phyloP scores from a whole-genome alignment of 2,888 invertebrate species.

The Dryomyza anilis region DNA sequence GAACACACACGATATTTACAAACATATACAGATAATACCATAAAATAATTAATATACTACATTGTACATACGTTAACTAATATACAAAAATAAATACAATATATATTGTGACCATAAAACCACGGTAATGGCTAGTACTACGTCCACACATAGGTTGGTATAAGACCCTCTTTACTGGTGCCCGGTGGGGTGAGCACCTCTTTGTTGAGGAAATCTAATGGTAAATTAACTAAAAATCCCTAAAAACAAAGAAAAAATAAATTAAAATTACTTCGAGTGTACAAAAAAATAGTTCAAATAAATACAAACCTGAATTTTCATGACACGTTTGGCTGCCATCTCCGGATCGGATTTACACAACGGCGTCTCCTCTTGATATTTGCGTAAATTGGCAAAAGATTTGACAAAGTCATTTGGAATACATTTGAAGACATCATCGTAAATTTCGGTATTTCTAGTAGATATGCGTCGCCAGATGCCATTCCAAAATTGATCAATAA shows the following conservation, averaged over 20 bases:
- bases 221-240: slow-evolving; percentile 88
- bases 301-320: slow-evolving; percentile 70
- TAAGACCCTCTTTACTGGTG: slow-evolving; percentile 86
- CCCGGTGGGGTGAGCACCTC: slow-evolving; percentile 84
- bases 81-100: slow-evolving; percentile 14
- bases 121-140: slow-evolving; percentile 56
- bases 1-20: slow-evolving; percentile 13
- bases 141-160: slow-evolving; percentile 93
- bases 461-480: slow-evolving; percentile 84
- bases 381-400: slow-evolving; percentile 76
- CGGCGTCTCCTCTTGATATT: slow-evolving; percentile 73
- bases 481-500: slow-evolving; percentile 80
- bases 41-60: background rate
- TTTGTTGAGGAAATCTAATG: slow-evolving; percentile 84
- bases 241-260: slow-evolving; percentile 46
- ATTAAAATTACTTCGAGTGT: background rate
- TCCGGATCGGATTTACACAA: slow-evolving; percentile 76
- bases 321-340: slow-evolving; percentile 74
- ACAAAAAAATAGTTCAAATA: background rate
- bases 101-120: background rate
- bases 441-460: slow-evolving; percentile 82
- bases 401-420: slow-evolving; percentile 85
- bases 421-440: slow-evolving; percentile 90
- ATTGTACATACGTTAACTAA: background rate
- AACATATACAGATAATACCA: background rate